phyloP scores from a whole-genome alignment of 2,888 invertebrate species.

The Caenorhabditis sulstoni region DNA sequence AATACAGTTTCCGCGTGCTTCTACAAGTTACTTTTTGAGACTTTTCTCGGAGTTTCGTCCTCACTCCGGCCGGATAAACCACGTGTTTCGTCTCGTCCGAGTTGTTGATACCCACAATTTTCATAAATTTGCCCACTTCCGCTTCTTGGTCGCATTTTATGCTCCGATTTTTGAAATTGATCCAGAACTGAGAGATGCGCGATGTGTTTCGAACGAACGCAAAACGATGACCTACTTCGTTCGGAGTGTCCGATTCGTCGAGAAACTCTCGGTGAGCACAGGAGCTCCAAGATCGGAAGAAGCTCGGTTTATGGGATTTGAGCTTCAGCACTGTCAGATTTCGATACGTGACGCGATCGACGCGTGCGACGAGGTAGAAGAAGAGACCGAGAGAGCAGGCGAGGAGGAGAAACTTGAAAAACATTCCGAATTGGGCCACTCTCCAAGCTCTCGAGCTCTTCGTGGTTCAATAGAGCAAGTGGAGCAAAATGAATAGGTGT shows the following conservation, averaged over 20 bases:
- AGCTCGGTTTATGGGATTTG: neutral
- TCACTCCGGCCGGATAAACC: neutral
- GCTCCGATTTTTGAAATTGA: neutral
- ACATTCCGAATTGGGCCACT: neutral
- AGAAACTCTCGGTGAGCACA: neutral
- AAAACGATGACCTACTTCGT: no score
- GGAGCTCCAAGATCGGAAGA: slow-evolving; percentile 2
- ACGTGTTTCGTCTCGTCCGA: neutral
- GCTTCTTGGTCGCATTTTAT: neutral
- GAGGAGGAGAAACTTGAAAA: neutral
- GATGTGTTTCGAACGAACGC: no score
- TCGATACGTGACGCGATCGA: neutral
- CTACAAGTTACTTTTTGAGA: no score
- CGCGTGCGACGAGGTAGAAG: neutral
- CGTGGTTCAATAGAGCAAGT: neutral
- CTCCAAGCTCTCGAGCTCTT: neutral
- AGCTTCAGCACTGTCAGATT: neutral
- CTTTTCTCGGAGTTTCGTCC: neutral
- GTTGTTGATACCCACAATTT: neutral
- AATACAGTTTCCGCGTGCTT: neutral
- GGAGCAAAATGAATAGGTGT: neutral
- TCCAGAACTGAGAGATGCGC: slow-evolving; percentile 11
- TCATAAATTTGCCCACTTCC: neutral
- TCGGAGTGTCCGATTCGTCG: neutral
- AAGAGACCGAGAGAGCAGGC: neutral